Base-by-base conservation (phyloP, 2,797 vertebrate genomes). In the Melanotaenia boesemani region DNA sequence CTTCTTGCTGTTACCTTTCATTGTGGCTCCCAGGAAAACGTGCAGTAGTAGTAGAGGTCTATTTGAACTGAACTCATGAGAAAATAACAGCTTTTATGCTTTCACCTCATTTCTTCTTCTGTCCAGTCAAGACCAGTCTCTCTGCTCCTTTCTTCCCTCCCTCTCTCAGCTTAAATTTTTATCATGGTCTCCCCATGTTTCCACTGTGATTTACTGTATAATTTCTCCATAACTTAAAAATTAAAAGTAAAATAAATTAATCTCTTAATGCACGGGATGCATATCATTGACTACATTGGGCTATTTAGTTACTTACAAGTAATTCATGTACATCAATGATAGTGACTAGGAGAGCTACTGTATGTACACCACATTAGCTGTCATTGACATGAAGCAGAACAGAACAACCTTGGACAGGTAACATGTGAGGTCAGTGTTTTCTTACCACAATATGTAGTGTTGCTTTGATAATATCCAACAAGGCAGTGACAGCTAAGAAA, bases 1-100 rank as follows among this genome's bases (percentile, higher is more conserved):
- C 88, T 83, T 85, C 79, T 81, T 28, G 77, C 88, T 86, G 82
- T 86, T 83, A 85, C 74, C 78, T 93, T 90, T 92, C 79, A 89
- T 90, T 92, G 79, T 61, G 82, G 84, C 85, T 88, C 74, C 37
- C 59, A 77, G 87, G 84, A 74, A 74, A 85, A 82, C 81, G 67
- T 85, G 81, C 67, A 46, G 76, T 80, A 76, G 82, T 83, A n/a
- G 79, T 79, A 74, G 76, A 89, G 79, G 80, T 69, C 72, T 63
- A 78, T 74, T 83, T 85, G 76, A 72, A 63, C 69, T 71, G 71
- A 87, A 69, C 80, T 86, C 82, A 57, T 65, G 70, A 77, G 75
- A 88, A 79, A 77, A 90, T 77, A 79, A 72, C 63, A 77, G 81
- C 63, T 85, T 88, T 86, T 82, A 72, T 74, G 30, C 66, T 74